A percentile compares a stretch with the other conserved stretches of the same genome.
phyloP scores from a whole-genome alignment of 2,888 invertebrate genomes.

The Auanema sp. region DNA sequence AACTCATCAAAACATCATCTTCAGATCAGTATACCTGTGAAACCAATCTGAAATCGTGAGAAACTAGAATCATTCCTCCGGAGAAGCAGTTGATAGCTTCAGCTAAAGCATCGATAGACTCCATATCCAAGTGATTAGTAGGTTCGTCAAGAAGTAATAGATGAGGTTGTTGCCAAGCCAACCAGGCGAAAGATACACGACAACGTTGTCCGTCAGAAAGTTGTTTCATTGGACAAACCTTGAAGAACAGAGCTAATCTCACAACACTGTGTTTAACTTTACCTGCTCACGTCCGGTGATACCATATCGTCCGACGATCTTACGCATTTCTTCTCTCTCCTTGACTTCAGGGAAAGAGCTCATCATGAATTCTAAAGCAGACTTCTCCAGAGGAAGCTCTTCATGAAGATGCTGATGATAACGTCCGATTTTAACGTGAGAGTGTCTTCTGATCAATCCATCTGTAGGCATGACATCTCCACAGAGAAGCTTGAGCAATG shows the following conservation, averaged over 20 bases:
- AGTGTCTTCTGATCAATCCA: constrained; percentile 96
- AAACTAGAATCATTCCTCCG: constrained; percentile 97
- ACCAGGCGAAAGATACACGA: constrained; percentile 96
- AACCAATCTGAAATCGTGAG: constrained; percentile 98
- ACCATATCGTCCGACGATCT: constrained; percentile 96
- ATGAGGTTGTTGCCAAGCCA: constrained; percentile 96
- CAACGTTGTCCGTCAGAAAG: constrained; percentile 96
- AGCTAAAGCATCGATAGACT: constrained; percentile 92
- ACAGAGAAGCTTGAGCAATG: constrained; percentile 88
- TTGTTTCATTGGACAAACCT: constrained; percentile 90
- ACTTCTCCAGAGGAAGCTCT: constrained; percentile 86
- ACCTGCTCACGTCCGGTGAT: constrained; percentile 94
- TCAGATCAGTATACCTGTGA: constrained; percentile 77
- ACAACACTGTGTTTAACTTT: constrained; percentile 19
- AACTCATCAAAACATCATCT: constrained; percentile 1
- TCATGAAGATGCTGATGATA: constrained; percentile 96
- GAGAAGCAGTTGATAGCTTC: constrained; percentile 97
- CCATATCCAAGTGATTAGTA: constrained; percentile 80
- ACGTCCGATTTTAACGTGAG: constrained; percentile 92
- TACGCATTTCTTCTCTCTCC: constrained; percentile 97
- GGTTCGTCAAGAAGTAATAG: constrained; percentile 79
- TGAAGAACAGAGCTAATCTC: constrained; percentile 1
- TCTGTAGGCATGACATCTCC: constrained; percentile 91
- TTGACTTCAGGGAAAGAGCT: constrained; percentile 91
- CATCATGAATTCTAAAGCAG: constrained; percentile 98